A percentile compares a stretch with the other conserved stretches of the same genome.
Evolutionary conservation across 37 sponge, comb jelly and placozoan genomes (phyloP).

Genomic region (Ianthella basta): DNA sequence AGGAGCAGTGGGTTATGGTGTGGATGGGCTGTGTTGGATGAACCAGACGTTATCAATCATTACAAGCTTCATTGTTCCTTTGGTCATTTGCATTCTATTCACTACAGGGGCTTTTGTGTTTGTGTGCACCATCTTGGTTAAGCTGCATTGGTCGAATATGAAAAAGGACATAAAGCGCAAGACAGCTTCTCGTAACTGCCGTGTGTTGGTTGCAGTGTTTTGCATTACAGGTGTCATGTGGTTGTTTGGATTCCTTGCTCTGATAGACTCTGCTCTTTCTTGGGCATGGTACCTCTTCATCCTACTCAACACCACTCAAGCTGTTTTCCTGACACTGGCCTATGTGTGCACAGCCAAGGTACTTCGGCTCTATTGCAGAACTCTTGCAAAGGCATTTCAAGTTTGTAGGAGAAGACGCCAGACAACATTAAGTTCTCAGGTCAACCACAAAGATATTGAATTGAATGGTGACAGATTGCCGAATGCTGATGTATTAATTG

Average conservation of each 20-base stretch:
- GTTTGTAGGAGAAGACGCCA: too few relatives aligned
- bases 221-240: slow-evolving; percentile 49
- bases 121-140: too few relatives aligned
- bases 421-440: too few relatives aligned
- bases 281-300: slow-evolving; percentile 69
- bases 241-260: slow-evolving; percentile 59
- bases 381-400: too few relatives aligned
- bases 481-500: too few relatives aligned
- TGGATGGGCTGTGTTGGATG: slow-evolving; percentile 47
- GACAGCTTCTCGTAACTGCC: neutral
- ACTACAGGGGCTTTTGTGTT: slow-evolving; percentile 12
- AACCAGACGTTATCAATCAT: slow-evolving; percentile 34
- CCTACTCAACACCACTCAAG: slow-evolving; percentile 58
- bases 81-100: slow-evolving; percentile 2
- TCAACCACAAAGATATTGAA: too few relatives aligned
- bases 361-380: too few relatives aligned
- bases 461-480: too few relatives aligned
- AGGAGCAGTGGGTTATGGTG: slow-evolving; percentile 37
- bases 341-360: slow-evolving; percentile 34
- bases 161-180: too few relatives aligned
- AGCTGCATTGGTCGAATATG: too few relatives aligned
- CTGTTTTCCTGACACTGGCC: slow-evolving; percentile 28
- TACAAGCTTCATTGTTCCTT: slow-evolving; percentile 43
- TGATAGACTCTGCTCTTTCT: neutral
- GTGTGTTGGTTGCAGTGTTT: slow-evolving; percentile 24